Conservation (phyloP, 2,888 invertebrate species). For the Bhutanitis thaidina region DNA sequence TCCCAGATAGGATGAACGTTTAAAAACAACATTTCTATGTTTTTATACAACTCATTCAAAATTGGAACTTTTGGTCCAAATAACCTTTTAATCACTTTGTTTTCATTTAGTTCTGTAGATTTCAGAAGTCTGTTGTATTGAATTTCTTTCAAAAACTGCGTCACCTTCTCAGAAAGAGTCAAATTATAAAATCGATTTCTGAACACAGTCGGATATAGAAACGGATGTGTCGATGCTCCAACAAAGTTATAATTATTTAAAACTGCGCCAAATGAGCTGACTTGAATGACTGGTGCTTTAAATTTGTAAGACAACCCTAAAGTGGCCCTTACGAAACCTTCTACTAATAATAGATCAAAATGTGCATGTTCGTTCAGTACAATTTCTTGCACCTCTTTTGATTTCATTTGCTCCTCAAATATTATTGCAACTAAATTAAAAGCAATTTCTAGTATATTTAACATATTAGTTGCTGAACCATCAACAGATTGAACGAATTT, state of each 20-base stretch:
- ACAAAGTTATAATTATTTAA: slow-evolving; percentile 17
- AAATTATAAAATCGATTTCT: slow-evolving; percentile 28
- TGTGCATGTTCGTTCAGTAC: slow-evolving; percentile 17
- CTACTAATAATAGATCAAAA: slow-evolving; percentile 29
- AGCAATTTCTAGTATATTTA: background rate
- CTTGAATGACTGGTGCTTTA: slow-evolving; percentile 32
- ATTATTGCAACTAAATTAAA: slow-evolving; percentile 7
- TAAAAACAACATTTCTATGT: slow-evolving; percentile 49
- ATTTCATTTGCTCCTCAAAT: slow-evolving; percentile 23
- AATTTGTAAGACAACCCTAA: slow-evolving; percentile 29
- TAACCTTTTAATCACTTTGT: slow-evolving; percentile 24
- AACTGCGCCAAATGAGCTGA: slow-evolving; percentile 31
- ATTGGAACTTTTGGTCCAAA: slow-evolving; percentile 31
- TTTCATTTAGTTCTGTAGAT: slow-evolving; percentile 19
- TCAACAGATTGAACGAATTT: background rate
- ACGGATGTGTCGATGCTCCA: slow-evolving; percentile 32
- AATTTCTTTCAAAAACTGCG: slow-evolving; percentile 25
- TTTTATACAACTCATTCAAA: slow-evolving; percentile 29
- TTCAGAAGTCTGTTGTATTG: slow-evolving; percentile 5
- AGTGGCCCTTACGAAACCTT: slow-evolving; percentile 25
- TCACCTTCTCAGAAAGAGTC: slow-evolving; percentile 36
- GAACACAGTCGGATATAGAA: slow-evolving; percentile 29
- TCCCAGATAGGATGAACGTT: slow-evolving; percentile 55
- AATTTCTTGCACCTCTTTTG: slow-evolving; percentile 19
- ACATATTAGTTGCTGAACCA: background rate